These are phyloP conservation scores for Actinopyga echinites DNA, from an alignment of 53 echinoderm and acorn worm species.

Conservation along the genomic window DNA sequence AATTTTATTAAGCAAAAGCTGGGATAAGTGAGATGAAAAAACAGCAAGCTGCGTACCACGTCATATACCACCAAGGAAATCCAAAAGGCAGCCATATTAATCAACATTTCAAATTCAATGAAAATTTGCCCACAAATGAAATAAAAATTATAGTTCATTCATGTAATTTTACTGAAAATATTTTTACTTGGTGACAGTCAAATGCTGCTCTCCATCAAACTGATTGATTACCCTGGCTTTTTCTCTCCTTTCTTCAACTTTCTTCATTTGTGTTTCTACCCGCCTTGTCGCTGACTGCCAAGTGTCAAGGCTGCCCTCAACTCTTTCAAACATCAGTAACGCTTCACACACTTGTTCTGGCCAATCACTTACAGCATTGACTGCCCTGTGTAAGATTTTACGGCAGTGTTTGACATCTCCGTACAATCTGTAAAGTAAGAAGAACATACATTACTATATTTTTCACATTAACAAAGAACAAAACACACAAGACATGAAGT, in stretches of 20 bases:
- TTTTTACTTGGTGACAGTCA: no score
- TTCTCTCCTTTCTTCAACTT: constrained; percentile 69
- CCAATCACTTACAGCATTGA: constrained; percentile 83
- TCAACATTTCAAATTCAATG: no score
- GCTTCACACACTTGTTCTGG: constrained; percentile 88
- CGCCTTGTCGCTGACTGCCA: constrained; percentile 70
- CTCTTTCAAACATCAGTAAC: constrained; percentile 87
- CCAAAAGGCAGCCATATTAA: no score
- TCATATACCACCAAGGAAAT: no score
- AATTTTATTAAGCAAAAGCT: no score
- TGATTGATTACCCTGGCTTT: constrained; percentile 66
- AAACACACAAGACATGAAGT: neutral
- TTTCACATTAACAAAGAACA: neutral
- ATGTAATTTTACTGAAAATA: no score
- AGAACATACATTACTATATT: neutral
- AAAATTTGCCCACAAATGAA: no score
- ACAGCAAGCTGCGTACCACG: no score
- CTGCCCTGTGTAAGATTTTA: constrained; percentile 80
- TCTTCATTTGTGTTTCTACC: constrained; percentile 71
- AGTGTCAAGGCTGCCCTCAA: constrained; percentile 87
- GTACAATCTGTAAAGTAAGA: constrained; percentile 47
- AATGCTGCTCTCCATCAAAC: no score
- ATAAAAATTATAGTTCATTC: no score
- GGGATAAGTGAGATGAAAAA: no score
- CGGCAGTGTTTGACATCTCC: constrained; percentile 84